Percentiles rank a stretch among this genome's conserved stretches.
phyloP scores from a whole-genome alignment of 2,797 vertebrate genomes.

The Kryptolebias ocellatus region DNA sequence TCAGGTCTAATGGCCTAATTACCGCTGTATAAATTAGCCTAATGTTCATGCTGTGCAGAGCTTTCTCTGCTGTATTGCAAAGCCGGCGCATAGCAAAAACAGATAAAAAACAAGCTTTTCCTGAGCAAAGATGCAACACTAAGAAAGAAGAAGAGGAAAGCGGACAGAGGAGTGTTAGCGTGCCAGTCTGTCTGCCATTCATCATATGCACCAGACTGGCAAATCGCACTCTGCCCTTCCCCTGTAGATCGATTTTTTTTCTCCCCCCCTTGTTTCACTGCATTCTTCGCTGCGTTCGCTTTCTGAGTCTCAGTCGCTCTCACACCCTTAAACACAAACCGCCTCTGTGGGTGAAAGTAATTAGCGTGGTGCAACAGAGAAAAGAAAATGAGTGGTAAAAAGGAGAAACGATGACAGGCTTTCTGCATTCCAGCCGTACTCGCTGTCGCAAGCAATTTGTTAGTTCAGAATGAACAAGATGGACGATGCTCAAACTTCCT shows the following conservation, averaged over 20 bases:
- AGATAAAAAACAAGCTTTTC: conserved; percentile 48
- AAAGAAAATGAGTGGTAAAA: conserved; percentile 21
- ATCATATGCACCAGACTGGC: conserved; percentile 73
- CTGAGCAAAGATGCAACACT: conserved; percentile 41
- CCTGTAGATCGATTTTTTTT: conserved; percentile 72
- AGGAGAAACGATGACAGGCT: conserved; percentile 45
- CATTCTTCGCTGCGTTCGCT: conserved; percentile 32
- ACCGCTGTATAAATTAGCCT: conserved; percentile 82
- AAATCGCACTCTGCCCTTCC: conserved; percentile 68
- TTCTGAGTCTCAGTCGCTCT: conserved; percentile 40
- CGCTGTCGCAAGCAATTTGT: conserved; percentile 68
- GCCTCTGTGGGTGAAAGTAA: conserved; percentile 57
- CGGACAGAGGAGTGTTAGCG: conserved; percentile 44
- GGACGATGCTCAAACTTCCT: conserved; percentile 37
- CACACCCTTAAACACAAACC: conserved; percentile 60
- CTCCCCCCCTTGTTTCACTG: conserved; percentile 21
- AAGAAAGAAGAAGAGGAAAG: conserved; percentile 43
- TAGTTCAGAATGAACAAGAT: conserved; percentile 71
- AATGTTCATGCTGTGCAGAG: conserved; percentile 69
- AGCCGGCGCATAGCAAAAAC: conserved; percentile 32
- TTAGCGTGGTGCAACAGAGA: conserved; percentile 41
- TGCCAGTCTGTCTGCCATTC: conserved; percentile 77
- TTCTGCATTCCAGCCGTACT: conserved; percentile 61
- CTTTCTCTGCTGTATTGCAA: conserved; percentile 50
- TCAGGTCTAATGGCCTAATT: conserved; percentile 84